phyloP scores from a whole-genome alignment of 1,140 invertebrate genomes.

The Mizuhopecten yessoensis region DNA sequence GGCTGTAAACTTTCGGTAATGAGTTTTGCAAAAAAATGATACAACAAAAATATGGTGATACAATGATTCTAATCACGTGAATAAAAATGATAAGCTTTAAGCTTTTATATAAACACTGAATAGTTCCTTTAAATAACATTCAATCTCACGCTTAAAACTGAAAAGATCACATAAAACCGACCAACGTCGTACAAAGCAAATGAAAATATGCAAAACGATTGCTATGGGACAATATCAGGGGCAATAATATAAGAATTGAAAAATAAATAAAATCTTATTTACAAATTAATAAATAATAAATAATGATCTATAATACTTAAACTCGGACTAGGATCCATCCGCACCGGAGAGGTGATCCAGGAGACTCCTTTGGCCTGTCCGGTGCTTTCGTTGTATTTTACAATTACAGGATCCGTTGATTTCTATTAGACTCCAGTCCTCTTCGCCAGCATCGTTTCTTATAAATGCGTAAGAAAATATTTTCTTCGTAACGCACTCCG shows the following conservation, averaged over 20 bases:
- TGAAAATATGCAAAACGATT: background rate
- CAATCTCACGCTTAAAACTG: background rate
- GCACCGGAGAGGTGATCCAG: constrained; percentile 41
- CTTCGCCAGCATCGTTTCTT: constrained; percentile 49
- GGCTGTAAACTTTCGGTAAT: background rate
- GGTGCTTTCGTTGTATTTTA: constrained; percentile 56
- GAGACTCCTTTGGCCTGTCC: constrained; percentile 43
- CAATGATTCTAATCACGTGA: too few species aligned
- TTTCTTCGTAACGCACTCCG: constrained; percentile 59
- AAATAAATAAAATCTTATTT: background rate
- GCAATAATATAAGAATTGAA: background rate
- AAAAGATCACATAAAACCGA: background rate
- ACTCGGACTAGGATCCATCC: background rate
- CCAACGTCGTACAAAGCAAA: background rate
- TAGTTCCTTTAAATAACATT: too few species aligned
- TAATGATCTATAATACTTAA: background rate
- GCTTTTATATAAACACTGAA: background rate
- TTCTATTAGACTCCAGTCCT: constrained; percentile 57
- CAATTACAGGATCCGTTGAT: constrained; percentile 60
- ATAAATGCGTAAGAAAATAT: constrained; percentile 57
- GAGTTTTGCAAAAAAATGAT: too few species aligned
- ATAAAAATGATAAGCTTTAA: too few species aligned
- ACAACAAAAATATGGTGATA: too few species aligned
- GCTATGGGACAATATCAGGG: background rate
- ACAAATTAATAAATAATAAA: background rate